These are phyloP conservation scores for Procambarus clarkii DNA, from an alignment of 1,140 invertebrate genomes.

Conservation along the genomic window DNA sequence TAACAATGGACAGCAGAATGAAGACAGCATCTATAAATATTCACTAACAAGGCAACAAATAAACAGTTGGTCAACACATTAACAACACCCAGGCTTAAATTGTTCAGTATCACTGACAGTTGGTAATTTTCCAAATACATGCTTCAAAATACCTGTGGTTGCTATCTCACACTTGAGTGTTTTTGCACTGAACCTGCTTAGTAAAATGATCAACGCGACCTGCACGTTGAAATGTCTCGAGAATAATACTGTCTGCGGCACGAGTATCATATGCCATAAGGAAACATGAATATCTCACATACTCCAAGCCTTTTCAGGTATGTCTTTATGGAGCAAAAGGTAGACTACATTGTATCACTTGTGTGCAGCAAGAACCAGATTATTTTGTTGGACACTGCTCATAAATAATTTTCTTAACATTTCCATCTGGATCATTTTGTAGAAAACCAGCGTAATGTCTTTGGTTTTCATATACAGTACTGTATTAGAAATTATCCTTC, in stretches of 20 bases:
- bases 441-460: not conserved
- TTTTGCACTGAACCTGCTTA: constrained; percentile 2
- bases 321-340: not conserved
- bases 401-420: not conserved
- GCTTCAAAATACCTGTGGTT: constrained; percentile 15
- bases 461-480: not conserved
- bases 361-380: not conserved
- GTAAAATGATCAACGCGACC: constrained; percentile 40
- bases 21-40: constrained; percentile 58
- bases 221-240: constrained; percentile 36
- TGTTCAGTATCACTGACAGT: not conserved
- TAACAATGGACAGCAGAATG: constrained; percentile 34
- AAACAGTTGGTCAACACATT: constrained; percentile 38
- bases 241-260: constrained; percentile 21
- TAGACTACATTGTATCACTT: not conserved
- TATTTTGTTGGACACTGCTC: not conserved
- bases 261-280: not conserved
- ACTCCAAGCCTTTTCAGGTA: not conserved
- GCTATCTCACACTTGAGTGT: not conserved
- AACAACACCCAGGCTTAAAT: constrained; percentile 9
- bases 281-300: not conserved
- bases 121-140: not conserved
- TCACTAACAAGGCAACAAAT: constrained; percentile 54
- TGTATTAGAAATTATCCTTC: not conserved
- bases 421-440: not conserved